These are phyloP conservation scores for Patella depressa DNA, from an alignment of 2,888 invertebrate species.

Conservation along the genomic window DNA sequence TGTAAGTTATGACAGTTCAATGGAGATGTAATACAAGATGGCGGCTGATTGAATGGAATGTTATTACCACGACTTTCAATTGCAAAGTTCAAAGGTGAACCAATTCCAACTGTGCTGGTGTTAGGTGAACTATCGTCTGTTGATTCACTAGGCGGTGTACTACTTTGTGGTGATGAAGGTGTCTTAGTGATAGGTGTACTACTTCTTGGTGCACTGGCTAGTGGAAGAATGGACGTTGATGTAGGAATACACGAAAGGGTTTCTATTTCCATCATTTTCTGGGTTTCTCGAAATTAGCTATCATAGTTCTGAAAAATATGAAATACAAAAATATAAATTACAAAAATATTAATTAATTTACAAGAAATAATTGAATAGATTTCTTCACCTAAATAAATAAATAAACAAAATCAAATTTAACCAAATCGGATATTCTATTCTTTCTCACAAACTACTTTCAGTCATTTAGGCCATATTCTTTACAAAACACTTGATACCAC, in stretches of 20 bases:
- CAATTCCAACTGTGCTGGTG: not conserved
- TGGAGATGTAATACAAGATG: not conserved
- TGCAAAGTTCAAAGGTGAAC: slow-evolving; percentile 1
- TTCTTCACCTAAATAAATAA: too few species aligned
- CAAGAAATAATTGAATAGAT: too few species aligned
- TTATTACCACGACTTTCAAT: slow-evolving; percentile 2
- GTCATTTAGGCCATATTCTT: too few species aligned
- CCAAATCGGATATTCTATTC: too few species aligned
- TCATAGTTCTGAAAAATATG: slow-evolving; percentile 1
- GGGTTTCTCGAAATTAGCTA: slow-evolving; percentile 3
- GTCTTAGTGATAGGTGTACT: not conserved
- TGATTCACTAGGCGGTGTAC: not conserved
- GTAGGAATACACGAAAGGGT: slow-evolving; percentile 36
- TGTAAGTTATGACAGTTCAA: not conserved
- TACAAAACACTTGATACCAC: too few species aligned
- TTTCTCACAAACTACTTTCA: too few species aligned
- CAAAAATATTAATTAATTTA: too few species aligned
- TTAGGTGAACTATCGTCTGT: slow-evolving; percentile 1
- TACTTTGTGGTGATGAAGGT: not conserved
- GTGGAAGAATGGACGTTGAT: slow-evolving; percentile 2
- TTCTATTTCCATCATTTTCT: slow-evolving; percentile 48
- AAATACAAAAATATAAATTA: too few species aligned
- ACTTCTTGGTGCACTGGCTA: not conserved
- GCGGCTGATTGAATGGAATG: slow-evolving; percentile 12
- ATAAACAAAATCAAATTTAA: too few species aligned